Percentiles rank a stretch among this genome's conserved stretches.
phyloP scores from a whole-genome alignment of 2,797 vertebrate species.

The Sternarchorhynchus goeldii region DNA sequence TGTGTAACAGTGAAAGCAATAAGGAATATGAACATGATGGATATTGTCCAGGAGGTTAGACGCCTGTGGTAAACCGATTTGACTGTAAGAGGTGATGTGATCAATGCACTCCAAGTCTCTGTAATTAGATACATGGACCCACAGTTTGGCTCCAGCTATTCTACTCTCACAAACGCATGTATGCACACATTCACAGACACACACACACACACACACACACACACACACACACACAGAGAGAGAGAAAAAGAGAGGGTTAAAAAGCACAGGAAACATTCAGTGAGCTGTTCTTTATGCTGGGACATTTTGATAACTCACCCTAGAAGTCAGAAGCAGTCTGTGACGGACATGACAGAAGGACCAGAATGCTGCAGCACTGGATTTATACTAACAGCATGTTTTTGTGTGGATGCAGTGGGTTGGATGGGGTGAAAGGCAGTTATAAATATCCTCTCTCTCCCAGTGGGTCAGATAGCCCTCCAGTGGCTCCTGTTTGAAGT shows the following conservation, averaged over 20 bases:
- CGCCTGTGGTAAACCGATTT: slow-evolving; percentile 83
- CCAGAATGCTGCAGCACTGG: not conserved
- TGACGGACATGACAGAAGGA: not conserved
- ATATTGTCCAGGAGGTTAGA: slow-evolving; percentile 74
- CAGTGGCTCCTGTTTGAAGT: slow-evolving; percentile 80
- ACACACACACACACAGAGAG: slow-evolving; percentile 29
- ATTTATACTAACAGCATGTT: not conserved
- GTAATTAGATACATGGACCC: slow-evolving; percentile 89
- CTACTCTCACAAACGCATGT: slow-evolving; percentile 37
- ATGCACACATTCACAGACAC: slow-evolving; percentile 34
- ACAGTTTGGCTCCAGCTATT: slow-evolving; percentile 77
- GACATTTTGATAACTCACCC: not conserved
- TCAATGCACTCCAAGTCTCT: slow-evolving; percentile 84
- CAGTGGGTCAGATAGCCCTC: slow-evolving; percentile 71
- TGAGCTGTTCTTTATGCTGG: not conserved
- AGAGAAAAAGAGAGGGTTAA: too few species aligned
- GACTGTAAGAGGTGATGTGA: slow-evolving; percentile 83
- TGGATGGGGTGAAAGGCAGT: slow-evolving; percentile 59
- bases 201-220: slow-evolving; percentile 32
- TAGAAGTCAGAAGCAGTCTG: not conserved
- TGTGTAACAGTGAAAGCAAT: slow-evolving; percentile 64
- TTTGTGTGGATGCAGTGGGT: not conserved
- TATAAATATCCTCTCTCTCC: slow-evolving; percentile 80
- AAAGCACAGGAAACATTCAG: too few species aligned
- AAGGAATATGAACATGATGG: slow-evolving; percentile 81